Conservation (phyloP, 2,888 invertebrate species). For the Noctua pronuba region DNA sequence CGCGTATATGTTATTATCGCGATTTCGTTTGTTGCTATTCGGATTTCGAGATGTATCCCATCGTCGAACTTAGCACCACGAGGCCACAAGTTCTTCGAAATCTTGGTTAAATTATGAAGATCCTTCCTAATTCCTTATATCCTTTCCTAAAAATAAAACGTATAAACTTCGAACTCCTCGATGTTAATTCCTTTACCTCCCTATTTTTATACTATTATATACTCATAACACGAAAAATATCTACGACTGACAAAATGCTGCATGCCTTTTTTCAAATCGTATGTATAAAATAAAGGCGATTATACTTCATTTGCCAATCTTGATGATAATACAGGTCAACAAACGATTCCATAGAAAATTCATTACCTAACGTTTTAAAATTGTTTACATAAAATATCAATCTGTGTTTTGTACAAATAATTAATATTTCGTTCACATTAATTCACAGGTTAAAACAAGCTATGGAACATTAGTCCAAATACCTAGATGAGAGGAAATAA, state of each 20-base stretch:
- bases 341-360: background rate
- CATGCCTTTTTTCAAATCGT: background rate
- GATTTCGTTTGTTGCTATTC: conserved; percentile 82
- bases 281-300: background rate
- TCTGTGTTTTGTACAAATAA: background rate
- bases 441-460: background rate
- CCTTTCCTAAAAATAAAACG: background rate
- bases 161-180: background rate
- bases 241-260: too few relatives aligned
- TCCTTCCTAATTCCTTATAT: too few relatives aligned
- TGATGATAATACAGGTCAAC: background rate
- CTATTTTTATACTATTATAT: background rate
- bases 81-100: background rate
- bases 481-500: background rate
- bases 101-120: background rate
- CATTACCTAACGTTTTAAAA: background rate
- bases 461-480: background rate
- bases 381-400: background rate
- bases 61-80: conserved; percentile 7
- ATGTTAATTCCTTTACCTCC: background rate
- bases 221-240: background rate
- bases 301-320: background rate
- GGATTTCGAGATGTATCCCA: conserved; percentile 40
- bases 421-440: background rate
- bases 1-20: conserved; percentile 75